Evolutionary conservation across 1,140 invertebrate genomes (phyloP).

Genomic region (Macrostomum lignano): DNA sequence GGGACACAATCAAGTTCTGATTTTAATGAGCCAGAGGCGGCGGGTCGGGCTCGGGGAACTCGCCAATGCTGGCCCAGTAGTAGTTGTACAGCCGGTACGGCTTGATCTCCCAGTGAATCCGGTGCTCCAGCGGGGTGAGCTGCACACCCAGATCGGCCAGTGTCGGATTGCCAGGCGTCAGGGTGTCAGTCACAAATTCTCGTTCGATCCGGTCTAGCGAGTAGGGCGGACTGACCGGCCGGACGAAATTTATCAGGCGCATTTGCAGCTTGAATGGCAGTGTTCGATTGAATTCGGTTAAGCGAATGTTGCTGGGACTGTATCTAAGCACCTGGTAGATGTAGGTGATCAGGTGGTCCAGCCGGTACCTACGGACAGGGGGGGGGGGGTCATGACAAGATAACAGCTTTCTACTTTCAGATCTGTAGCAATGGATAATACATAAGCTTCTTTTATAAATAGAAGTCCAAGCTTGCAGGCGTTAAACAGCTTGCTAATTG

Average conservation of each 20-base stretch:
- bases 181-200: not conserved
- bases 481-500: no score
- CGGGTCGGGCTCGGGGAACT: not conserved
- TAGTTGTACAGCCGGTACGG: not conserved
- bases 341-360: slow-evolving; percentile 3
- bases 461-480: no score
- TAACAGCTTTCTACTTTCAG: no score
- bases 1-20: no score
- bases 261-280: no score
- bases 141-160: not conserved
- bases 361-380: slow-evolving; percentile 2
- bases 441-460: no score
- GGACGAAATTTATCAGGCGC: no score
- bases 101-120: not conserved
- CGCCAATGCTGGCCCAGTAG: not conserved
- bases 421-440: no score
- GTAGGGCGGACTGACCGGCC: slow-evolving; percentile 7
- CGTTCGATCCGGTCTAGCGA: not conserved
- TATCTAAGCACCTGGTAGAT: slow-evolving; percentile 18
- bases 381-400: no score
- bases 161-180: not conserved
- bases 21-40: slow-evolving; percentile 3
- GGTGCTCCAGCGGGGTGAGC: not conserved
- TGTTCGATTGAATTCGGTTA: no score
- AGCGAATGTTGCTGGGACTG: no score